A percentile compares a stretch with the other conserved stretches of the same genome.
These are phyloP conservation scores for Gryllus bimaculatus DNA, from an alignment of 1,140 invertebrate genomes.

Conservation along the genomic window DNA sequence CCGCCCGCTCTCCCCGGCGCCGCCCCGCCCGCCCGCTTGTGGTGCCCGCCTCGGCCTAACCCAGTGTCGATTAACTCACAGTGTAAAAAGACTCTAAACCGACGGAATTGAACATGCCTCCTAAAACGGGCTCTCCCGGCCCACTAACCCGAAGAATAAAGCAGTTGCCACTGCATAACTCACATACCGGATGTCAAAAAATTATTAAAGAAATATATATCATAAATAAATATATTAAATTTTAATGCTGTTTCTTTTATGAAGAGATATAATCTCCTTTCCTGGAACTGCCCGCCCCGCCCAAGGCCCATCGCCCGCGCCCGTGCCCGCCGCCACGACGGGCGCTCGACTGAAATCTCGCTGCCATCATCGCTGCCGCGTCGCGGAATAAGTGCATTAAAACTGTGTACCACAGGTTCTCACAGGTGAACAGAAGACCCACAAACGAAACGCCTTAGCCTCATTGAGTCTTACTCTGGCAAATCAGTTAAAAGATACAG, in stretches of 20 bases:
- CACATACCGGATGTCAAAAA: neutral
- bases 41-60: neutral
- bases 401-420: neutral
- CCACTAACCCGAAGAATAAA: neutral
- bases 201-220: neutral
- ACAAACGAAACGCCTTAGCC: neutral
- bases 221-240: slow-evolving; percentile 6
- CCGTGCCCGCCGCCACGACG: no score
- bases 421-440: neutral
- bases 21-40: neutral
- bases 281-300: neutral
- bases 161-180: neutral
- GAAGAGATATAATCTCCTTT: neutral
- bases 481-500: neutral
- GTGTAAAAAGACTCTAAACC: neutral
- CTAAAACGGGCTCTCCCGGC: neutral
- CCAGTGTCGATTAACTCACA: neutral
- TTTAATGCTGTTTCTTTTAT: slow-evolving; percentile 1
- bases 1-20: neutral
- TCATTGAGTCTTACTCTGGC: neutral
- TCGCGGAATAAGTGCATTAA: neutral
- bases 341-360: neutral
- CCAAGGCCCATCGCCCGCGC: neutral
- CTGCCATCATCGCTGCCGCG: neutral
- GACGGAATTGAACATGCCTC: neutral